Conservation (phyloP, 2,797 vertebrate species). For the Babyrousa celebensis region DNA sequence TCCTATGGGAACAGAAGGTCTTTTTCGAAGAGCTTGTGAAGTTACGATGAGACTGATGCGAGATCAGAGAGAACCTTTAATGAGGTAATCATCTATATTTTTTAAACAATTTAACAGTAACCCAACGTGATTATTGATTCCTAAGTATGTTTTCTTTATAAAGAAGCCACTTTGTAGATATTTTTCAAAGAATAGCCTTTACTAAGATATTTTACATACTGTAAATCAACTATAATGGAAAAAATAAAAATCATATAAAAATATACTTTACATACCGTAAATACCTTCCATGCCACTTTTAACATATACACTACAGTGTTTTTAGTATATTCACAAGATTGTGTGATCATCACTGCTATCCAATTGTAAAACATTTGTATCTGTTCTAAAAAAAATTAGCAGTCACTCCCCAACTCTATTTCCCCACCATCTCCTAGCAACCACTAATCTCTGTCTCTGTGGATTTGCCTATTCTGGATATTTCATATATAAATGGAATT, state of each 20-base stretch:
- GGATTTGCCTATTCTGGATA: neutral
- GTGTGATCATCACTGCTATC: neutral
- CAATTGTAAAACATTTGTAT: conserved; percentile 70
- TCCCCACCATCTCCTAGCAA: neutral
- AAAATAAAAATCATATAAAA: too few relatives aligned
- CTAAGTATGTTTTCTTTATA: conserved; percentile 52
- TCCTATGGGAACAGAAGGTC: conserved; percentile 98
- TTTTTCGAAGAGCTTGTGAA: conserved; percentile 99
- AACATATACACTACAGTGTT: neutral
- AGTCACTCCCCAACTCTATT: neutral
- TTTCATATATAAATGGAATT: conserved; percentile 51
- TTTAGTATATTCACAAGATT: conserved; percentile 31
- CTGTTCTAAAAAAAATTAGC: conserved; percentile 27
- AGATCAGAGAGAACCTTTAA: conserved; percentile 97
- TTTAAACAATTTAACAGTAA: conserved; percentile 67
- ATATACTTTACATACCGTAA: too few relatives aligned
- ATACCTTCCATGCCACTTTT: neutral
- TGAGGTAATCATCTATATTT: conserved; percentile 93
- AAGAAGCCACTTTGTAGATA: conserved; percentile 36
- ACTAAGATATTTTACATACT: conserved; percentile 3
- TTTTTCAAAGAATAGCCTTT: conserved; percentile 51
- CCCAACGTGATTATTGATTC: conserved; percentile 17
- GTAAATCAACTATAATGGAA: neutral
- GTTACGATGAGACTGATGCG: conserved; percentile 98
- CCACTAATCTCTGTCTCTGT: neutral